Evolutionary conservation across 2,797 vertebrate species (phyloP).

Genomic region (Glossophaga mutica): DNA sequence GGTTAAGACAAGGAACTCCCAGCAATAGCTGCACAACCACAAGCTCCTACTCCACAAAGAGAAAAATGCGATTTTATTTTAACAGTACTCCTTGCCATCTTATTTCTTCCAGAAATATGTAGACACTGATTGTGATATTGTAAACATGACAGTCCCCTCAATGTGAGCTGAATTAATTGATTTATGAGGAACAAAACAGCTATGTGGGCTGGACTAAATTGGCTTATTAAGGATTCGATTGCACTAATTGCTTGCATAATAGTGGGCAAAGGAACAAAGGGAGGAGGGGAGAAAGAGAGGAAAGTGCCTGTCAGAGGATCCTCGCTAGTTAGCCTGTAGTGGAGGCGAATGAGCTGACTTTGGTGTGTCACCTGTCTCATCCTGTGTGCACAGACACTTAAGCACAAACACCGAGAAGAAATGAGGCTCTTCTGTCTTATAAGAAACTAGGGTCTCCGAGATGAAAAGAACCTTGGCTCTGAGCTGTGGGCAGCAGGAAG

Average conservation of each 20-base stretch:
- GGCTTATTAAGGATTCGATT: slow-evolving; percentile 78
- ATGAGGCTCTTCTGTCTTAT: neutral
- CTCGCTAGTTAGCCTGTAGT: slow-evolving; percentile 31
- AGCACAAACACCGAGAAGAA: neutral
- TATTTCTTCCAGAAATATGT: slow-evolving; percentile 71
- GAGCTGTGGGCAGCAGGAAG: neutral
- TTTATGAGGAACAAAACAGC: slow-evolving; percentile 77
- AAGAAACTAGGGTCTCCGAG: neutral
- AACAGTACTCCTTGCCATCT: slow-evolving; percentile 69
- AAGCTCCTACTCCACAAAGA: neutral
- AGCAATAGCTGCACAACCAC: neutral
- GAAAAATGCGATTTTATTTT: slow-evolving; percentile 51
- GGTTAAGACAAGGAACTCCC: neutral
- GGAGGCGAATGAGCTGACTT: slow-evolving; percentile 18
- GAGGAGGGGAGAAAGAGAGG: slow-evolving; percentile 56
- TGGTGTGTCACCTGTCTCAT: neutral
- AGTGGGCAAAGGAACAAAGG: slow-evolving; percentile 68
- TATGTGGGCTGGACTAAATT: slow-evolving; percentile 75
- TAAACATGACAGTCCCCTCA: slow-evolving; percentile 78
- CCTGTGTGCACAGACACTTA: neutral
- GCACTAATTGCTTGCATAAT: slow-evolving; percentile 69
- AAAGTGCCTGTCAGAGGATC: slow-evolving; percentile 45
- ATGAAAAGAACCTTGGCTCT: neutral
- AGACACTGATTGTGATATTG: slow-evolving; percentile 73
- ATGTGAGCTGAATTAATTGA: slow-evolving; percentile 79